Percentiles rank a stretch among this genome's conserved stretches.
phyloP scores from a whole-genome alignment of 2,797 vertebrate genomes.

The Selene dorsalis region DNA sequence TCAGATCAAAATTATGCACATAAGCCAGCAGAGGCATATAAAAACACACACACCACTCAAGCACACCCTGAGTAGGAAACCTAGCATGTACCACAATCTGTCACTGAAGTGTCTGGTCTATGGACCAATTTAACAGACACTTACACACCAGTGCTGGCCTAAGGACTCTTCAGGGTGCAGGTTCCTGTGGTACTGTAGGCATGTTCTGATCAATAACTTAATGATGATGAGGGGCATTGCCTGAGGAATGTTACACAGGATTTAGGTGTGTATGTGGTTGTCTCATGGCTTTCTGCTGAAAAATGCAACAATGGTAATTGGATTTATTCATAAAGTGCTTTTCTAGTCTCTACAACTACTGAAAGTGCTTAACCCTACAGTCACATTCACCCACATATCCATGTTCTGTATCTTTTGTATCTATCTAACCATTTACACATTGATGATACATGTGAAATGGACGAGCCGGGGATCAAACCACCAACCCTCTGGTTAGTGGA shows the following conservation, averaged over 20 bases:
- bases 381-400: no score
- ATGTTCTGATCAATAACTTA: slow-evolving; percentile 54
- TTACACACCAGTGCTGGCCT: slow-evolving; percentile 8
- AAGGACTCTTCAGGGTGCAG: slow-evolving; percentile 24
- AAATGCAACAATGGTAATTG: background rate
- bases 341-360: no score
- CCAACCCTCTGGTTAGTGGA: no score
- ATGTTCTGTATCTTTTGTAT: no score
- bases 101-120: background rate
- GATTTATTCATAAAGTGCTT: no score
- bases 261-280: slow-evolving; percentile 7
- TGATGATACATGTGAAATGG: no score
- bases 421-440: no score
- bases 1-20: background rate
- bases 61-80: background rate
- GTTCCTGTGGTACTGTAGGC: slow-evolving; percentile 15
- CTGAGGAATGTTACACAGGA: slow-evolving; percentile 5
- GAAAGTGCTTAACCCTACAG: no score
- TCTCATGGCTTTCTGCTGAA: background rate
- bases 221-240: slow-evolving; percentile 10
- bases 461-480: no score
- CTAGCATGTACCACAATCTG: background rate
- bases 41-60: background rate
- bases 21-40: background rate
- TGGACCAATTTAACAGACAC: background rate